Conservation (phyloP, 92 coral and sea anemone genomes). For the Plumapathes pennacea region DNA sequence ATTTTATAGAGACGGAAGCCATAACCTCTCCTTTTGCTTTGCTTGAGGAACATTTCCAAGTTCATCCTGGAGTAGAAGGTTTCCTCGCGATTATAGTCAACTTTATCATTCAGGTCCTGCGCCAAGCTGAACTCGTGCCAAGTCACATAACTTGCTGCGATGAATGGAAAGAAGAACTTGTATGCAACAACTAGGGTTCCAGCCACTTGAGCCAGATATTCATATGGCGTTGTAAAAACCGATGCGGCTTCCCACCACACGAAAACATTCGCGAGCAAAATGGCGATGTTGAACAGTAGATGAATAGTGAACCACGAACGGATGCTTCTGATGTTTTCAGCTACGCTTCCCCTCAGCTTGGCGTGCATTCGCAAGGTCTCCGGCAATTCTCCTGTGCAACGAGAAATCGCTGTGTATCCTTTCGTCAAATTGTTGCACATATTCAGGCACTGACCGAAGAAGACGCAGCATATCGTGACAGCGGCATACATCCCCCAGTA, state of each 20-base stretch:
- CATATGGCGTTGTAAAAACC: constrained; percentile 16
- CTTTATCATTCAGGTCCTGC: constrained; percentile 41
- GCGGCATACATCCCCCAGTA: constrained; percentile 59
- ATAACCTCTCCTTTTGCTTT: constrained; percentile 59
- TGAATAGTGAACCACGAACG: constrained; percentile 42
- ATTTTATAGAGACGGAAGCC: constrained; percentile 55
- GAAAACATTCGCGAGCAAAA: constrained; percentile 50
- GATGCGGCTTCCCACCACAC: constrained; percentile 58
- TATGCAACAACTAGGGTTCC: constrained; percentile 54
- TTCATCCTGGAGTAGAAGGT: constrained; percentile 44
- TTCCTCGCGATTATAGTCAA: constrained; percentile 26
- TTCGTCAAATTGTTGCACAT: constrained; percentile 45
- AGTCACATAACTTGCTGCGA: constrained; percentile 63
- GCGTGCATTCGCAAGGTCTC: constrained; percentile 17
- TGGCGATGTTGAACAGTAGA: constrained; percentile 33
- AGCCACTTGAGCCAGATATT: constrained; percentile 51
- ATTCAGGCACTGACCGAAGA: constrained; percentile 31
- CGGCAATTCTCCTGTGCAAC: constrained; percentile 29
- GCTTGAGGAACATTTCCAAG: constrained; percentile 43
- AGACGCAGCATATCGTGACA: constrained; percentile 48
- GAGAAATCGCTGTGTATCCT: constrained; percentile 39
- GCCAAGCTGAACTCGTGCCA: constrained; percentile 56
- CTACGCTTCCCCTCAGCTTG: constrained; percentile 34
- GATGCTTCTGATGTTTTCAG: constrained; percentile 18
- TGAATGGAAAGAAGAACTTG: constrained; percentile 62